A percentile compares a stretch with the other conserved stretches of the same genome.
Conservation (phyloP, 1,140 invertebrate genomes). For the Temnothorax curvispinosus region DNA sequence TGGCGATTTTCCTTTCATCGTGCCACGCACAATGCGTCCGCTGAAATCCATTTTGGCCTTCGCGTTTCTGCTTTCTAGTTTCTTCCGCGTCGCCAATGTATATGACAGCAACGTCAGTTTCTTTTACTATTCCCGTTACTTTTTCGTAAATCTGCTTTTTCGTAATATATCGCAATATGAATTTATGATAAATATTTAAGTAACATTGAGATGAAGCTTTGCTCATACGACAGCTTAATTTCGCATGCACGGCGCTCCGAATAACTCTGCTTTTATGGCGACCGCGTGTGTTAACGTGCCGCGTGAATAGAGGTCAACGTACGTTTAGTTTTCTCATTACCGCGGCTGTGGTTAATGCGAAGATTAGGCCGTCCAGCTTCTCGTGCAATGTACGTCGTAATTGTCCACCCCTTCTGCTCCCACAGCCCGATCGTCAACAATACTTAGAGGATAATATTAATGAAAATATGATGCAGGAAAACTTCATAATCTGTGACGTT, state of each 20-base stretch:
- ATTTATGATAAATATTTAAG: slow-evolving; percentile 4
- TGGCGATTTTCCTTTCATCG: slow-evolving; percentile 70
- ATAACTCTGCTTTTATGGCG: slow-evolving; percentile 31
- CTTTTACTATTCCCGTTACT: neutral
- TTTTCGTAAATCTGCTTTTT: neutral
- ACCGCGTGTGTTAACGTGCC: slow-evolving; percentile 32
- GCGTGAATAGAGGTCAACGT: slow-evolving; percentile 24
- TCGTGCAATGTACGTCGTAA: slow-evolving; percentile 31
- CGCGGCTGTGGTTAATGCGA: slow-evolving; percentile 41
- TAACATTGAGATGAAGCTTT: neutral
- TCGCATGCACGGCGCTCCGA: neutral
- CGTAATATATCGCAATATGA: neutral
- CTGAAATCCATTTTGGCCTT: slow-evolving; percentile 68
- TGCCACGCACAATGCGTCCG: slow-evolving; percentile 65
- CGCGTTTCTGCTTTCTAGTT: slow-evolving; percentile 35
- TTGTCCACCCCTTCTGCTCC: slow-evolving; percentile 18
- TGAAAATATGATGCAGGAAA: slow-evolving; percentile 6
- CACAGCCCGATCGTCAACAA: neutral
- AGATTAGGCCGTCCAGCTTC: slow-evolving; percentile 40
- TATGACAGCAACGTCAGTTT: neutral
- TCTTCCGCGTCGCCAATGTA: slow-evolving; percentile 17
- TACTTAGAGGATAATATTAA: slow-evolving; percentile 36
- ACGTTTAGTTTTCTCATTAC: slow-evolving; percentile 59
- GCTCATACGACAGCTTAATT: slow-evolving; percentile 16
- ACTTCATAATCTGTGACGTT: neutral